These are phyloP conservation scores for Hyphantria cunea DNA, from an alignment of 1,140 invertebrate genomes.

Conservation along the genomic window DNA sequence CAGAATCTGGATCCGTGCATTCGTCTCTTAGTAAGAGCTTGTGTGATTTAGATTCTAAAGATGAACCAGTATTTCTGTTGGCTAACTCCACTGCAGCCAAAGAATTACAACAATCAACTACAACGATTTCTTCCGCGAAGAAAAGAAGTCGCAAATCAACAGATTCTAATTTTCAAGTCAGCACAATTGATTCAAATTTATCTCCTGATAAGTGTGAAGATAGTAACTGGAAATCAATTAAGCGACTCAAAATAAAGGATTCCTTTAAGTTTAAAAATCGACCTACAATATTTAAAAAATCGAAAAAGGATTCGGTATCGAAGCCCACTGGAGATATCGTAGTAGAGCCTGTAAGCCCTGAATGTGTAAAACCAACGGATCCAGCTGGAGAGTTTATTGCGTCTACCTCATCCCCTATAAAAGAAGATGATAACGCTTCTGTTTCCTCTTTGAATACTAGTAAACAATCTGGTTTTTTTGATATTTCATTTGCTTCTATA, in stretches of 20 bases:
- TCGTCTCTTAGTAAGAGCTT: conserved; percentile 75
- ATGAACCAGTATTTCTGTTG: conserved; percentile 61
- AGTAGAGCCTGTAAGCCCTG: conserved; percentile 68
- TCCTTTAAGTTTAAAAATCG: conserved; percentile 80
- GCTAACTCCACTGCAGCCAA: conserved; percentile 58
- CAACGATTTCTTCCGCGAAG: conserved; percentile 74
- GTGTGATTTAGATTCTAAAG: conserved; percentile 71
- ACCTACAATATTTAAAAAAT: conserved; percentile 75
- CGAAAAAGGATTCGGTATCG: conserved; percentile 70
- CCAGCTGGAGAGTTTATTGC: conserved; percentile 72
- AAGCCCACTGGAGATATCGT: conserved; percentile 67
- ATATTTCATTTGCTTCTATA: conserved; percentile 78
- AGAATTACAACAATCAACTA: conserved; percentile 70
- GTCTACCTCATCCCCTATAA: conserved; percentile 74
- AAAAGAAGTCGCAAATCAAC: conserved; percentile 78
- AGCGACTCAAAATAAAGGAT: conserved; percentile 80
- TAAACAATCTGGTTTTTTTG: conserved; percentile 78
- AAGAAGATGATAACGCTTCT: conserved; percentile 76
- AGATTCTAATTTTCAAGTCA: conserved; percentile 77
- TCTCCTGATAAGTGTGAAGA: conserved; percentile 74
- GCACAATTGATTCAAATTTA: conserved; percentile 58
- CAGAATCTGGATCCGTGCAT: conserved; percentile 69
- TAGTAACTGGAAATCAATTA: conserved; percentile 79
- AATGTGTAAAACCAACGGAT: conserved; percentile 67
- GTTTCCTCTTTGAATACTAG: conserved; percentile 78